phyloP scores from a whole-genome alignment of 2,797 vertebrate genomes.

The Parambassis ranga region DNA sequence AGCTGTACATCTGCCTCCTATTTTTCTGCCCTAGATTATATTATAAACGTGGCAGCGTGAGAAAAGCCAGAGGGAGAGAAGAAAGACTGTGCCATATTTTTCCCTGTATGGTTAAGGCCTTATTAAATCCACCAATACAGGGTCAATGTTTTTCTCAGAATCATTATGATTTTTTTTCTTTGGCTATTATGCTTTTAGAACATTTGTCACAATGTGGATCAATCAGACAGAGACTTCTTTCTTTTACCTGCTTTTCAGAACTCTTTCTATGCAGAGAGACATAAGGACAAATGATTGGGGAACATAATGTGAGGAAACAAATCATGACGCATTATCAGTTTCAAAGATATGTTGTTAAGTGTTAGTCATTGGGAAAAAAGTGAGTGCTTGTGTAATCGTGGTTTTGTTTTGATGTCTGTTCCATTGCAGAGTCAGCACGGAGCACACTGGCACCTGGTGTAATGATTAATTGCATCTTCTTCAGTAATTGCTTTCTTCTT shows the following conservation, averaged over 20 bases:
- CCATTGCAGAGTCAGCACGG: no score
- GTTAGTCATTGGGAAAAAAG: not conserved
- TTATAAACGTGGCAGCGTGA: not conserved
- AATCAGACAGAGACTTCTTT: not conserved
- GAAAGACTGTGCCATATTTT: not conserved
- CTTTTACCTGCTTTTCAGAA: not conserved
- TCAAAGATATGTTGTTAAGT: not conserved
- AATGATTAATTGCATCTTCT: conserved; percentile 2
- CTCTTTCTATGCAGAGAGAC: not conserved
- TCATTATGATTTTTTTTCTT: not conserved
- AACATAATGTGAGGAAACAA: not conserved
- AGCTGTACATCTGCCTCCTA: conserved; percentile 18
- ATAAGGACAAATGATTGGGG: not conserved
- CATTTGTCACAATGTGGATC: not conserved
- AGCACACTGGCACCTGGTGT: not conserved
- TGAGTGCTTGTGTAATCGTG: not conserved
- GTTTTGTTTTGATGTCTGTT: not conserved
- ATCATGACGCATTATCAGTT: not conserved
- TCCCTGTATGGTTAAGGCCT: not conserved
- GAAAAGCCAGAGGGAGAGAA: not conserved
- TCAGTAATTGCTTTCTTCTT: conserved; percentile 1
- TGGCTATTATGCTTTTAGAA: not conserved
- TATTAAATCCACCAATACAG: not conserved
- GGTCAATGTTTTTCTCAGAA: conserved; percentile 3
- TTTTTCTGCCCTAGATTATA: not conserved